Evolutionary conservation across 2,797 vertebrate species (phyloP), one percentile per base, ranked within the genome.

Genomic region (Myiotriccus ornatus): DNA sequence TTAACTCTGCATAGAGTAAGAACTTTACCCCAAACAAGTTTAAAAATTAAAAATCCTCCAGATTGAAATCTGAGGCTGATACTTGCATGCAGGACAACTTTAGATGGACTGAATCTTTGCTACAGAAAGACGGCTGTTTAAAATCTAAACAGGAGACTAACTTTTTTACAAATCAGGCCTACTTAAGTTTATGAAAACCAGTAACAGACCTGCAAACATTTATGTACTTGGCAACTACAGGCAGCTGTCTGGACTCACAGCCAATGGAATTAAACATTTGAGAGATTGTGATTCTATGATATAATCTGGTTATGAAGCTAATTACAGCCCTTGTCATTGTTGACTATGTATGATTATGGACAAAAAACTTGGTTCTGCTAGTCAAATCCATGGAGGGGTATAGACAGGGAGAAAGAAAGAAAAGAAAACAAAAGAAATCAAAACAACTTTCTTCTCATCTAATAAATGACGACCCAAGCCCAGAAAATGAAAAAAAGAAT

Each of bases 301-400:
- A 91, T 76, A 91, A 90, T 92, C 80, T 94, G 59, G 65, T 96
- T 95, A 90, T 67, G 83, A 86, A 94, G 52, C 60, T 95, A 94
- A 95, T 93, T 96, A 93, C 81, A 94, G n/a, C 63, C 82, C 77
- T 84, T 93, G 80, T 93, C 91, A 25, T 22, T 92, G 89, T 34
- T 84, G 67, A 93, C 80, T 86, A 44, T 46, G 32, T 76, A 88
- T 65, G 34, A 70, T 91, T 82, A 94, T 12, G 73, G 79, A 95
- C 80, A 96, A 93, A 94, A 91, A 88, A 82, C 83, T 88, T 88
- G 50, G 67, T 94, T 93, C 63, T 96, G 56, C 59, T 82, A 79
- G 52, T 59, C 2, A 4, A 73, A 92, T 67, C 41, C 50, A 78
- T 3, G 4, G 35, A 74, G 90, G 50, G 19, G 47, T 82, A 94